Percentiles rank a stretch among this genome's conserved stretches.
These are phyloP conservation scores for Helicoverpa zea DNA, from an alignment of 1,140 invertebrate species.

Conservation along the genomic window DNA sequence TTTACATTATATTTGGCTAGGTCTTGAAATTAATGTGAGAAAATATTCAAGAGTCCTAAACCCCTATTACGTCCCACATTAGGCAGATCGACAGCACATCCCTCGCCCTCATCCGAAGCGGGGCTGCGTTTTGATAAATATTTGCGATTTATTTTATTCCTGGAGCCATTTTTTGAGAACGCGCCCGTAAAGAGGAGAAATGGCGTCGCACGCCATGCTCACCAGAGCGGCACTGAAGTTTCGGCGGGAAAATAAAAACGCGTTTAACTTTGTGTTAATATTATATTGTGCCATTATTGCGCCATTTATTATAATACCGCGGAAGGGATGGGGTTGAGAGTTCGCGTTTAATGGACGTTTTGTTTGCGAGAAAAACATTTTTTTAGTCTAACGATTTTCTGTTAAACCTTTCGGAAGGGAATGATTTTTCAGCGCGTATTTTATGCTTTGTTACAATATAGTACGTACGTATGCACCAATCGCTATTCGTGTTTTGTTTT, in stretches of 20 bases:
- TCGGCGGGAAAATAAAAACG: slow-evolving; percentile 81
- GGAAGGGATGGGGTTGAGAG: slow-evolving; percentile 82
- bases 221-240: slow-evolving; percentile 75
- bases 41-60: neutral
- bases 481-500: slow-evolving; percentile 42
- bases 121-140: slow-evolving; percentile 80
- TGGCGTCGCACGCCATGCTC: slow-evolving; percentile 69
- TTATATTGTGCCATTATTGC: slow-evolving; percentile 86
- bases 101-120: slow-evolving; percentile 54
- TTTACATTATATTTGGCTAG: neutral
- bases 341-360: slow-evolving; percentile 83
- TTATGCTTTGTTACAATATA: slow-evolving; percentile 58
- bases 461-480: slow-evolving; percentile 38
- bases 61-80: slow-evolving; percentile 14
- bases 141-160: slow-evolving; percentile 83
- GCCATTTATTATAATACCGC: slow-evolving; percentile 85
- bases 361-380: slow-evolving; percentile 81
- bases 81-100: slow-evolving; percentile 39
- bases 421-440: slow-evolving; percentile 69
- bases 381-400: slow-evolving; percentile 77
- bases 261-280: slow-evolving; percentile 86
- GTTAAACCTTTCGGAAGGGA: slow-evolving; percentile 70
- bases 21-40: neutral
- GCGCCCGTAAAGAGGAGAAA: slow-evolving; percentile 73
- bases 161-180: slow-evolving; percentile 79